Conservation (phyloP, 2,797 vertebrate genomes). For the Numenius phaeopus region DNA sequence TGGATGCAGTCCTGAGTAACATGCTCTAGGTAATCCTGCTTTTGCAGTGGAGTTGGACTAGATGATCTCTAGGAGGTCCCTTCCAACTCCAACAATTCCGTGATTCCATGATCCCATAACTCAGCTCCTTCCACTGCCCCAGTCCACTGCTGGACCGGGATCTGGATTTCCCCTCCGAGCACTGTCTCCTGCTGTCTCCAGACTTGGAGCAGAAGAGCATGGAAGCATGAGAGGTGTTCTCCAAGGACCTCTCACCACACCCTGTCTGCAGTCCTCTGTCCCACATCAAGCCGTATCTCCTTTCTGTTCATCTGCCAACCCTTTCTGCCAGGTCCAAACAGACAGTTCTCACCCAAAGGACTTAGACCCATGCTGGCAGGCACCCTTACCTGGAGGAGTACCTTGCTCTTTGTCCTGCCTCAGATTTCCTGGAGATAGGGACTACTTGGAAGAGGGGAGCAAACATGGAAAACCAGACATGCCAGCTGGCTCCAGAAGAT, state of each 20-base stretch:
- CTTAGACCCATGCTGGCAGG: background rate
- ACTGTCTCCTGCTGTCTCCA: background rate
- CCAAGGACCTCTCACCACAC: background rate
- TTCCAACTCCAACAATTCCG: too few species aligned
- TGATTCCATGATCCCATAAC: too few species aligned
- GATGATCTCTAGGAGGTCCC: too few species aligned
- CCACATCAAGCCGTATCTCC: accelerated
- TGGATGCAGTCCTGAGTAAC: too few species aligned
- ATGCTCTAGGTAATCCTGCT: too few species aligned
- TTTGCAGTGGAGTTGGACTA: too few species aligned
- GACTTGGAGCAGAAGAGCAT: background rate
- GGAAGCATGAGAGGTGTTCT: background rate
- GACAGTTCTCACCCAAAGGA: background rate
- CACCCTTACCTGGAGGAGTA: background rate
- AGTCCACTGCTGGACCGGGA: background rate
- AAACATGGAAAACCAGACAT: background rate
- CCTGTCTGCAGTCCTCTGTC: background rate
- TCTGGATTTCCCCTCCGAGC: background rate
- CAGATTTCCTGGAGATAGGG: background rate
- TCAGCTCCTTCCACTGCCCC: background rate
- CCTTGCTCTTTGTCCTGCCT: background rate
- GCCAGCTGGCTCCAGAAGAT: background rate
- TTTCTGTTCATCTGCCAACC: background rate
- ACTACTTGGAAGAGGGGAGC: background rate
- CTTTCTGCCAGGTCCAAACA: background rate